These are phyloP conservation scores for Ciconia maguari DNA, from an alignment of 2,113 vertebrate species.

Conservation along the genomic window DNA sequence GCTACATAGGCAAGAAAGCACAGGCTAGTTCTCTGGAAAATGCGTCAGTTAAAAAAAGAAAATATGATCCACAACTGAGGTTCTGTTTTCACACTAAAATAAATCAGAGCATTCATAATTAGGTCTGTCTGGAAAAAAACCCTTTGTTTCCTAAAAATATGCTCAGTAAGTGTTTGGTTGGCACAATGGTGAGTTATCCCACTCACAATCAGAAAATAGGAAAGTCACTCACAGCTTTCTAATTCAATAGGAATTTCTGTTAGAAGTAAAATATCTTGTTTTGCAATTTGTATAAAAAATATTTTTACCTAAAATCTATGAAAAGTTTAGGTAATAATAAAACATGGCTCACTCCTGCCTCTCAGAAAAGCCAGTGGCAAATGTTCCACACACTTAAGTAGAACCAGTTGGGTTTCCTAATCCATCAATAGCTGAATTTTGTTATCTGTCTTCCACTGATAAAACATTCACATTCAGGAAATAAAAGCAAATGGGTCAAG, in stretches of 20 bases:
- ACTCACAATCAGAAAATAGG: neutral
- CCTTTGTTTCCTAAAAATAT: neutral
- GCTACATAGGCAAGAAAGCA: neutral
- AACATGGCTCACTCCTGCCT: neutral
- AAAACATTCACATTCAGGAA: neutral
- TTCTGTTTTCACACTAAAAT: neutral
- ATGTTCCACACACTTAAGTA: slow-evolving; percentile 3
- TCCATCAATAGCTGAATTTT: slow-evolving; percentile 26
- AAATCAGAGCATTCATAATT: neutral
- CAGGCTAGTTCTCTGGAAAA: neutral
- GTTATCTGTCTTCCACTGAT: slow-evolving; percentile 39
- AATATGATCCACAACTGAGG: neutral
- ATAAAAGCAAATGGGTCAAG: slow-evolving; percentile 38
- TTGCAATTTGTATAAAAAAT: neutral
- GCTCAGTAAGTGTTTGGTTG: neutral
- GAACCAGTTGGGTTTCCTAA: neutral
- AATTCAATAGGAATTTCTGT: neutral
- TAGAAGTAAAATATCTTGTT: neutral
- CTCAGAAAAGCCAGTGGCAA: slow-evolving; percentile 13
- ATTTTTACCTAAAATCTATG: neutral
- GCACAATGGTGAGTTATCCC: neutral
- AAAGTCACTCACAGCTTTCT: neutral
- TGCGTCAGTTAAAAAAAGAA: neutral
- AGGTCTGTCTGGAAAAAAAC: neutral
- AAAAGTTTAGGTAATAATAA: slow-evolving; percentile 23